A percentile compares a stretch with the other conserved stretches of the same genome.
phyloP scores from a whole-genome alignment of 2,113 vertebrate species.

The Uria aalge region DNA sequence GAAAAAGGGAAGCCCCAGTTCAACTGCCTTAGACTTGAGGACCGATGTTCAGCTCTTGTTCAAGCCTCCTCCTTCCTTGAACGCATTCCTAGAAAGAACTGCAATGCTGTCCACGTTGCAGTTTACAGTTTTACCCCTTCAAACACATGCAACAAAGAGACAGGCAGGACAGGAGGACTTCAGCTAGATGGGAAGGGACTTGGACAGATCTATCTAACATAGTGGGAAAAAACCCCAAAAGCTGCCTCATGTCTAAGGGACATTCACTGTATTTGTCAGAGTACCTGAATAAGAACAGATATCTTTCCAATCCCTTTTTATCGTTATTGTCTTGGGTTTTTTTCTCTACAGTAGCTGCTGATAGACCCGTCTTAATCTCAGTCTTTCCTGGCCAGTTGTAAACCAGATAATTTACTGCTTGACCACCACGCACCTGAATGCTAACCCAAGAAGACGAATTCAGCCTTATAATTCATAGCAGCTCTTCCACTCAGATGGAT shows the following conservation, averaged over 20 bases:
- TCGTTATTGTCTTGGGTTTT: neutral
- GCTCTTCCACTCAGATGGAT: neutral
- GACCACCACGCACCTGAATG: neutral
- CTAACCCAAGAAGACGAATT: neutral
- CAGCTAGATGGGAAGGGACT: neutral
- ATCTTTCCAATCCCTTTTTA: neutral
- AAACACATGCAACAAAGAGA: neutral
- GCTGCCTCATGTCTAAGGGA: neutral
- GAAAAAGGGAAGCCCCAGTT: neutral
- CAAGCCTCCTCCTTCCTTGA: neutral
- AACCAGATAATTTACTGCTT: neutral
- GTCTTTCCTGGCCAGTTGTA: neutral
- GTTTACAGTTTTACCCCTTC: neutral
- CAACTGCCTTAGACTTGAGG: neutral
- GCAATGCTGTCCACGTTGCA: neutral
- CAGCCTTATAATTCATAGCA: neutral
- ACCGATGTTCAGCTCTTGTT: neutral
- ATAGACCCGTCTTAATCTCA: neutral
- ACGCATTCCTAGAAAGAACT: neutral
- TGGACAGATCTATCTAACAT: neutral
- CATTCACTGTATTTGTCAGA: neutral
- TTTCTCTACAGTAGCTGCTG: neutral
- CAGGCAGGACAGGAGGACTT: neutral
- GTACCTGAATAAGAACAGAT: neutral
- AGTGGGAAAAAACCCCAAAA: accelerated